A percentile compares a stretch with the other conserved stretches of the same genome.
Evolutionary conservation across 2,113 vertebrate species (phyloP).

Genomic region (Tympanuchus pallidicinctus): DNA sequence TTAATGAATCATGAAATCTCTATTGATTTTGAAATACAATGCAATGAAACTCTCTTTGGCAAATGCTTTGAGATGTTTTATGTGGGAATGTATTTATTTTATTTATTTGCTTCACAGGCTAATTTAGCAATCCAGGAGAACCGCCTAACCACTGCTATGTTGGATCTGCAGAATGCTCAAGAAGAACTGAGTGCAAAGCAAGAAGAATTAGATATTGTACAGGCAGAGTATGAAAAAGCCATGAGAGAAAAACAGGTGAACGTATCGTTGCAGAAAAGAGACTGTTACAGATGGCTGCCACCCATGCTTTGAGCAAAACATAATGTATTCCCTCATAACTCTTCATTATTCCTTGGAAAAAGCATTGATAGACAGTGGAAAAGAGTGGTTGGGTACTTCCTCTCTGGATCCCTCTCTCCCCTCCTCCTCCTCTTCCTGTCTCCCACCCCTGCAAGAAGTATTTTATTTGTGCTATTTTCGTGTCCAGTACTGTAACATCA

Average conservation of each 20-base stretch:
- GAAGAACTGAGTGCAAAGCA: slow-evolving; percentile 86
- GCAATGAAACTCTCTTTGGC: not conserved
- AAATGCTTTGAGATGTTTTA: not conserved
- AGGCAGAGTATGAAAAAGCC: slow-evolving; percentile 85
- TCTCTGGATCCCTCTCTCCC: not conserved
- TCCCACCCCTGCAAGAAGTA: not conserved
- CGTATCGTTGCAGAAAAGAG: not conserved
- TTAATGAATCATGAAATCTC: not conserved
- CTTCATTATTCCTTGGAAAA: not conserved
- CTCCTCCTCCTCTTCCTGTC: rapidly evolving
- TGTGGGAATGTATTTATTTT: not conserved
- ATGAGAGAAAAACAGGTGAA: slow-evolving; percentile 87
- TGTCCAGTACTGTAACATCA: not conserved
- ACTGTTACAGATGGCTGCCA: not conserved
- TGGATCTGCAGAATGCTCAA: slow-evolving; percentile 86
- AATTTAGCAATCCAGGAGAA: slow-evolving; percentile 88
- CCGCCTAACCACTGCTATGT: slow-evolving; percentile 80
- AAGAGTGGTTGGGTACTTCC: not conserved
- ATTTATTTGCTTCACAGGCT: slow-evolving; percentile 72
- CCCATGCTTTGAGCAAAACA: not conserved
- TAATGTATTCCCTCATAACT: not conserved
- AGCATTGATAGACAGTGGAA: not conserved
- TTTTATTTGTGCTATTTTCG: not conserved
- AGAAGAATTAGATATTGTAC: slow-evolving; percentile 85
- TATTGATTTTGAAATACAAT: not conserved